Base-by-base conservation (phyloP, 1,140 invertebrate species). In the Ostrea edulis region DNA sequence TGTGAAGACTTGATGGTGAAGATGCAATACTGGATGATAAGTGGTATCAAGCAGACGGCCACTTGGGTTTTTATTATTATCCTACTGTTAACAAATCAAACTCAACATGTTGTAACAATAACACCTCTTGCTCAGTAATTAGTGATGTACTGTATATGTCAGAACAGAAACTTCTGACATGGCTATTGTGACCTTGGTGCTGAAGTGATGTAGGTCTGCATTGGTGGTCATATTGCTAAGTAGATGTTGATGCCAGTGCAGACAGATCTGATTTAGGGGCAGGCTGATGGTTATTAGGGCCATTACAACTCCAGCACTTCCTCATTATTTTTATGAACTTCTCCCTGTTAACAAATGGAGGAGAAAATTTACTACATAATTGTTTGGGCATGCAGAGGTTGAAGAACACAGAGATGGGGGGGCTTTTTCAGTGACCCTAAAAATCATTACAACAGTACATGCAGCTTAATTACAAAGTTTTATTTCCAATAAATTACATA, bases 241-340 rank as follows among this genome's bases (percentile, higher is more conserved):
- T 71, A 35, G 68, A 71, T 71, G 68, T 71, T 71, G 68, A 71
- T 71, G 68, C 22, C 68, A 71, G 68, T 71, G 22, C 25, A 71
- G 68, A 44, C 29, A 35, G 68, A 14, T 71, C 68, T 29, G 68
- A 71, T 29, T 71, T 71, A 71, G 68, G 29, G 22, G 22, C 22
- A 71, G 22, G 68, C 22, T 29, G 68, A 29, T 29, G 22, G 25
- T 25, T 29, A 25, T 11, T 35, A 12, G 9, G 22, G 22, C 9
- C 68, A 12, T 35, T 35, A 29, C 8, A 25, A 71, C 68, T 29
- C 25, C 22, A 25, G 68, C 68, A 29, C 29, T 25, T 35, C 29
- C 29, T 71, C 68, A 25, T 71, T 71, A 25, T 71, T 71, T 71
- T 71, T 22, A 9, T 25, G 14, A 25, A 71, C 29, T 71, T 29